Evolutionary conservation across 1,140 invertebrate genomes (phyloP).

Genomic region (Varroa destructor): DNA sequence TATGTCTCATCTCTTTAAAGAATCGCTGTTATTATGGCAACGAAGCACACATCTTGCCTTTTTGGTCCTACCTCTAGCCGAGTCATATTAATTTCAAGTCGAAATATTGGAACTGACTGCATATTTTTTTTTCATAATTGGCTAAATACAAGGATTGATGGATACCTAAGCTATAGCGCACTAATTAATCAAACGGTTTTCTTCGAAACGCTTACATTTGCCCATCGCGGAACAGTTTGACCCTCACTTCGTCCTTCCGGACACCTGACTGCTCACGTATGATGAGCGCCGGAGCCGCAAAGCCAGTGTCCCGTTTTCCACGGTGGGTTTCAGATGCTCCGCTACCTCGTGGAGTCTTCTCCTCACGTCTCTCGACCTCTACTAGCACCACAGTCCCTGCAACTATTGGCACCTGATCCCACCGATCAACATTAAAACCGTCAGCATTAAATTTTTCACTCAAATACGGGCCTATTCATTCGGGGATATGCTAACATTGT

Average conservation of each 20-base stretch:
- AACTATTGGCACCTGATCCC: neutral
- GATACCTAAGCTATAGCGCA: too few relatives aligned
- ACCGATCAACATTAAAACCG: constrained; percentile 31
- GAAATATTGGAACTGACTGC: too few relatives aligned
- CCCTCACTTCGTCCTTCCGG: constrained; percentile 14
- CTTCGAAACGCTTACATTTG: neutral
- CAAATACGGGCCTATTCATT: constrained; percentile 2
- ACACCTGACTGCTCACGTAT: constrained; percentile 27
- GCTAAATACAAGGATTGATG: too few relatives aligned
- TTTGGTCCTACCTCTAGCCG: too few relatives aligned
- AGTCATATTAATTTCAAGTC: too few relatives aligned
- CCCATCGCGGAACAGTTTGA: constrained; percentile 23
- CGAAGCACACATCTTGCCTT: too few relatives aligned
- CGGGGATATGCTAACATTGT: neutral
- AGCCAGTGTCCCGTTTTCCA: constrained; percentile 21
- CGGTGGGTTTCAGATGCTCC: constrained; percentile 21
- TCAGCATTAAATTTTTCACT: constrained; percentile 28
- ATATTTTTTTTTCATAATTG: too few relatives aligned
- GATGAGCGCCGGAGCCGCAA: constrained; percentile 21
- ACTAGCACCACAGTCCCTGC: neutral
- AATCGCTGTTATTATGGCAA: too few relatives aligned
- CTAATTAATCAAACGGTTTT: too few relatives aligned
- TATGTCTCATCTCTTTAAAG: too few relatives aligned
- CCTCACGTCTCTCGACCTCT: constrained; percentile 27
- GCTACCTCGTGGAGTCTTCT: constrained; percentile 29